Evolutionary conservation across 2,113 vertebrate species (phyloP).

Genomic region (Pseudorasbora parva): DNA sequence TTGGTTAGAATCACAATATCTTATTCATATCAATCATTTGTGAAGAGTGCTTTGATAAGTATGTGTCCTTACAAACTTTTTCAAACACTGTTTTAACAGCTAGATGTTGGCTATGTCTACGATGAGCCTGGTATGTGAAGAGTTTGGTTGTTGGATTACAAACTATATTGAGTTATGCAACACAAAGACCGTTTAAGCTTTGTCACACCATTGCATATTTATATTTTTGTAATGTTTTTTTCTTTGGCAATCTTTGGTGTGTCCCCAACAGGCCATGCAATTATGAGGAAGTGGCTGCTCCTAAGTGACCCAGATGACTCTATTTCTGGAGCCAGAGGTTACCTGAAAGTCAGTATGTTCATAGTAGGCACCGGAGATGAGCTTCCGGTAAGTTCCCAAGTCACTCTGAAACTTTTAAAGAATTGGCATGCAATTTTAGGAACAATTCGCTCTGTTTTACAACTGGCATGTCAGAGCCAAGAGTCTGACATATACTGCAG

Average conservation of each 20-base stretch:
- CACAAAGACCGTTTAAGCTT: not conserved
- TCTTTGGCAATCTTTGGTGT: slow-evolving; percentile 21
- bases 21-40: not conserved
- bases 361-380: slow-evolving; percentile 91
- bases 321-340: slow-evolving; percentile 87
- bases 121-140: slow-evolving; percentile 87
- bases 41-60: not conserved
- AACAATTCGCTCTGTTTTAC: not conserved
- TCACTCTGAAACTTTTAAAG: not conserved
- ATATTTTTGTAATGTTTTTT: not conserved
- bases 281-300: slow-evolving; percentile 95
- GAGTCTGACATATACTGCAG: not conserved
- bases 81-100: slow-evolving; percentile 69
- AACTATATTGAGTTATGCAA: not conserved
- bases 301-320: slow-evolving; percentile 89
- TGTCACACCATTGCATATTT: not conserved
- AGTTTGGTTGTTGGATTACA: not conserved
- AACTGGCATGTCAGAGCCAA: too few species aligned
- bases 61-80: not conserved
- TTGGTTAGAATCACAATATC: not conserved
- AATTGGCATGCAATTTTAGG: not conserved
- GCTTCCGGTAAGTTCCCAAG: slow-evolving; percentile 77
- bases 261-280: slow-evolving; percentile 81
- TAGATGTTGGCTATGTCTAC: slow-evolving; percentile 92
- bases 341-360: slow-evolving; percentile 95